These are phyloP conservation scores for Thalpophila matura DNA, from an alignment of 2,888 invertebrate species.

Conservation along the genomic window DNA sequence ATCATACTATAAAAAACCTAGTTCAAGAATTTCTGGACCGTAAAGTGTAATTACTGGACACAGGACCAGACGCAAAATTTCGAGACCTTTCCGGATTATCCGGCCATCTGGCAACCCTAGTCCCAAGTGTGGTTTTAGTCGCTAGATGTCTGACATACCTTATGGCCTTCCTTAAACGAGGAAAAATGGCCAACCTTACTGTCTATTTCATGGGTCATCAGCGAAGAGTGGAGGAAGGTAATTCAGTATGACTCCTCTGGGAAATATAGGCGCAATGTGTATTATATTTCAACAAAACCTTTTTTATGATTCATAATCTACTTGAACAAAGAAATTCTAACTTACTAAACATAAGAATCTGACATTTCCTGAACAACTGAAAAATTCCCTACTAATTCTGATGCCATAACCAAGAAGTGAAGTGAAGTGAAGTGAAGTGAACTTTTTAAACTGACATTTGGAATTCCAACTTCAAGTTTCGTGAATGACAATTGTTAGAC, in stretches of 20 bases:
- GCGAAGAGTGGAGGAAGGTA: neutral
- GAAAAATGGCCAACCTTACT: neutral
- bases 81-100: too few relatives aligned
- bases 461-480: slow-evolving; percentile 34
- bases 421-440: too few relatives aligned
- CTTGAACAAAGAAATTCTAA: neutral
- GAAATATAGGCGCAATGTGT: slow-evolving; percentile 2
- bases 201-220: neutral
- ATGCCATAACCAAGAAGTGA: too few relatives aligned
- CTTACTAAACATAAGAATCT: neutral
- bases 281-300: neutral
- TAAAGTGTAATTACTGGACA: too few relatives aligned
- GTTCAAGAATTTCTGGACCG: too few relatives aligned
- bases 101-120: too few relatives aligned
- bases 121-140: too few relatives aligned
- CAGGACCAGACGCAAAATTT: too few relatives aligned
- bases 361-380: neutral
- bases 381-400: slow-evolving; percentile 16
- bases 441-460: slow-evolving; percentile 22
- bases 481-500: slow-evolving; percentile 36
- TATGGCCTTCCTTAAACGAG: too few relatives aligned
- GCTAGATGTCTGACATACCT: too few relatives aligned
- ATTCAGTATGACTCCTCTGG: neutral
- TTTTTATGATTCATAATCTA: neutral
- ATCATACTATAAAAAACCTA: too few relatives aligned